phyloP scores from a whole-genome alignment of 1,140 invertebrate genomes.

The Homarus americanus region DNA sequence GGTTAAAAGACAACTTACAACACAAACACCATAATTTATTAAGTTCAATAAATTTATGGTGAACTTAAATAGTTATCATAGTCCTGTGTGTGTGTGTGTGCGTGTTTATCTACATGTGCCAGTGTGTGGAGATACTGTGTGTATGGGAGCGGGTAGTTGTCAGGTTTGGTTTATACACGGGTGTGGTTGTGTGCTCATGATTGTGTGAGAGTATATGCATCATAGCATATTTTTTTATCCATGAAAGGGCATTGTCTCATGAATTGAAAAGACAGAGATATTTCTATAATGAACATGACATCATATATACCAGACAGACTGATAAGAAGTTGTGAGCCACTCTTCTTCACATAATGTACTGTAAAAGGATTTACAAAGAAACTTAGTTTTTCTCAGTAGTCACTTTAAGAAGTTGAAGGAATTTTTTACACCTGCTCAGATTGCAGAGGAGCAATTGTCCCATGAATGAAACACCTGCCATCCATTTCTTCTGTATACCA shows the following conservation, averaged over 20 bases:
- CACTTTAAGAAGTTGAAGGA: neutral
- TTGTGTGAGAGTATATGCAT: neutral
- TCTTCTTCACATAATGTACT: neutral
- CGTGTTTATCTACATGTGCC: neutral
- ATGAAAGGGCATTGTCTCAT: neutral
- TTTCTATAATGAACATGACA: neutral
- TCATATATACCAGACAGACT: neutral
- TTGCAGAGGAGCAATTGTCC: constrained; percentile 54
- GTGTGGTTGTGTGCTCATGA: neutral
- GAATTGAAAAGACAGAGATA: neutral
- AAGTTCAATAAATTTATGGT: too few relatives aligned
- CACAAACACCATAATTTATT: too few relatives aligned
- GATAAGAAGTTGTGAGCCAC: neutral
- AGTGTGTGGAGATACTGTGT: neutral
- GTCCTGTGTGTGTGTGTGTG: neutral
- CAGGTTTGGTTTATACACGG: too few relatives aligned
- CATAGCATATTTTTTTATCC: neutral
- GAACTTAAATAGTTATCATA: too few relatives aligned
- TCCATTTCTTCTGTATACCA: constrained; percentile 60
- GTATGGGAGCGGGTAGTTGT: neutral
- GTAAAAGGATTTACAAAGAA: neutral
- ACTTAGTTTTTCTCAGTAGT: constrained; percentile 12
- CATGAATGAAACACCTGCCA: constrained; percentile 58
- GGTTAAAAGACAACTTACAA: too few relatives aligned
- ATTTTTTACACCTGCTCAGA: constrained; percentile 42